These are phyloP conservation scores for Coenobita brevimanus DNA, from an alignment of 1,140 invertebrate genomes.

Conservation along the genomic window DNA sequence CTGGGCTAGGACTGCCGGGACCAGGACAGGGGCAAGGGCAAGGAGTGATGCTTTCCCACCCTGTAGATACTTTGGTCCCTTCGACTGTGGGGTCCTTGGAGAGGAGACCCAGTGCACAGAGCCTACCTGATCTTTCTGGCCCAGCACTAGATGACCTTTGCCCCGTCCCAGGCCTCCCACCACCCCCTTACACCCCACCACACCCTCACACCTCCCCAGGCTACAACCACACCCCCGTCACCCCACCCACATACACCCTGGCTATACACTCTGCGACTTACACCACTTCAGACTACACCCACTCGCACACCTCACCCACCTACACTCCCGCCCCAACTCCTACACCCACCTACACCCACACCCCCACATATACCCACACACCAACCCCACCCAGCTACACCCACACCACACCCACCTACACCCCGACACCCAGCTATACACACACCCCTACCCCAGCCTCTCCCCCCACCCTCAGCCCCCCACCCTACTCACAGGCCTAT, in stretches of 20 bases:
- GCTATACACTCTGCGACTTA: not conserved
- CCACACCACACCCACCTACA: too few relatives aligned
- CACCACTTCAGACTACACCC: too few relatives aligned
- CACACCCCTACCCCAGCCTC: too few relatives aligned
- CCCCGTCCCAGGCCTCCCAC: slow-evolving; percentile 10
- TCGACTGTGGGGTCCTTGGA: not conserved
- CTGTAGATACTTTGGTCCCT: not conserved
- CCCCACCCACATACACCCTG: not conserved
- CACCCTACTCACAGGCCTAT: too few relatives aligned
- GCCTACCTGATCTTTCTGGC: slow-evolving; percentile 44
- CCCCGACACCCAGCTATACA: too few relatives aligned
- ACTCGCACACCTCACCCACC: too few relatives aligned
- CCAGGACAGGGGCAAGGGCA: not conserved
- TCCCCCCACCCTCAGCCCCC: too few relatives aligned
- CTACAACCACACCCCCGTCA: not conserved
- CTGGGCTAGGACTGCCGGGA: not conserved
- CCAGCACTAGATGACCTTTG: slow-evolving; percentile 49
- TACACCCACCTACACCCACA: too few relatives aligned
- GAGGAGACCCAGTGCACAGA: slow-evolving; percentile 39
- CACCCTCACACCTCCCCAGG: not conserved
- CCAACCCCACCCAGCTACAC: too few relatives aligned
- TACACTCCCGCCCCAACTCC: too few relatives aligned
- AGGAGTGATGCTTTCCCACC: not conserved
- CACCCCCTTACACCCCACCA: not conserved
- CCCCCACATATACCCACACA: too few relatives aligned